Evolutionary conservation across 2,113 vertebrate species (phyloP).

Genomic region (Chinchilla lanigera): DNA sequence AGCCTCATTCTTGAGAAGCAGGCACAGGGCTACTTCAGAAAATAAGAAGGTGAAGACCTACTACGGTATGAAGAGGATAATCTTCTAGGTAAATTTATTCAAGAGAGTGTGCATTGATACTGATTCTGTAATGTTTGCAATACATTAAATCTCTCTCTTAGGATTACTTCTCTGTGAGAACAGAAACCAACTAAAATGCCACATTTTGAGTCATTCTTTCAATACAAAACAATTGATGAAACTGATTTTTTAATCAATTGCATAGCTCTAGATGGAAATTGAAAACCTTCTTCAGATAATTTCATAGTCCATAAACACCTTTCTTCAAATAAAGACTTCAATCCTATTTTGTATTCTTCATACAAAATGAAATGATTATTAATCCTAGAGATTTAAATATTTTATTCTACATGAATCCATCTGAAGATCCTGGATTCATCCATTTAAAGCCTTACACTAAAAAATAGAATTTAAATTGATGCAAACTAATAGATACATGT

Average conservation of each 20-base stretch:
- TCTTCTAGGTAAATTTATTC: neutral
- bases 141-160: neutral
- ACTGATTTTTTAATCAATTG: neutral
- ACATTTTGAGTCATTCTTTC: neutral
- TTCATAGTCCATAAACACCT: neutral
- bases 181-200: neutral
- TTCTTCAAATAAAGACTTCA: neutral
- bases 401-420: neutral
- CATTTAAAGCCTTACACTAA: neutral
- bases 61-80: neutral
- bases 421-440: neutral
- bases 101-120: neutral
- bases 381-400: neutral
- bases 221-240: neutral
- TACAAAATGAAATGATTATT: neutral
- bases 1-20: neutral
- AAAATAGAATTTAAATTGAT: neutral
- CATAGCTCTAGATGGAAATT: neutral
- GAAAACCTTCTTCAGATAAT: neutral
- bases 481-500: neutral
- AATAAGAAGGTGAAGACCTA: neutral
- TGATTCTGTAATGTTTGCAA: neutral
- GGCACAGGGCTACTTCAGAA: rapidly evolving
- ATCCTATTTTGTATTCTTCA: neutral
- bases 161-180: neutral